Evolutionary conservation across 2,113 vertebrate species (phyloP).

Genomic region (Todiramphus saurophagus): DNA sequence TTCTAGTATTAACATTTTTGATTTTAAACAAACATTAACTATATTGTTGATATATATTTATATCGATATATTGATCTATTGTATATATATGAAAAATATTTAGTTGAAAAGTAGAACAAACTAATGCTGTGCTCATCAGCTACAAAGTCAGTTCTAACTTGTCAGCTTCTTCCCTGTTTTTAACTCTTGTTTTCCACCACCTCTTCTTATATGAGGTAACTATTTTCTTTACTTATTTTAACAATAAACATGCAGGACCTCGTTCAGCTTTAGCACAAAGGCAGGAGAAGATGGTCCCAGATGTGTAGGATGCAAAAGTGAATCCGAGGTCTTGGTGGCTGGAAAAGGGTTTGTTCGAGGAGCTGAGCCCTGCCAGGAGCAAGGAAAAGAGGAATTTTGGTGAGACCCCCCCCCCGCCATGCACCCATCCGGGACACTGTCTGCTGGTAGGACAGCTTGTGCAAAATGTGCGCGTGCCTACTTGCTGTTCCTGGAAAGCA

Average conservation of each 20-base stretch:
- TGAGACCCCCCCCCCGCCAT: fast-evolving
- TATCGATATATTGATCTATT: not conserved
- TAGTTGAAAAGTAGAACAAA: not conserved
- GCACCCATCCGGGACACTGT: fast-evolving
- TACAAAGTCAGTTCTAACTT: not conserved
- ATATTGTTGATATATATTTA: not conserved
- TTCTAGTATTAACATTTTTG: not conserved
- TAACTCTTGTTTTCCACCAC: not conserved
- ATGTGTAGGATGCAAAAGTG: not conserved
- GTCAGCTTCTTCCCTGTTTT: not conserved
- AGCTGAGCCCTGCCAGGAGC: not conserved
- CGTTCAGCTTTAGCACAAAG: not conserved
- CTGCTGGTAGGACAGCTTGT: not conserved
- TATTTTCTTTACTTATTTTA: not conserved
- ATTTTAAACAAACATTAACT: not conserved
- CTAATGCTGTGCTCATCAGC: not conserved
- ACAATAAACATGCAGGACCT: not conserved
- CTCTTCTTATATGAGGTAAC: not conserved
- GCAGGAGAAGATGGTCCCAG: not conserved
- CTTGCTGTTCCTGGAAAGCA: not conserved
- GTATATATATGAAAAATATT: not conserved
- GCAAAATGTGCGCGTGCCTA: not conserved
- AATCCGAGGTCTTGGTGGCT: fast-evolving
- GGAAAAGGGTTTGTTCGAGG: not conserved
- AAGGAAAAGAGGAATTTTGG: not conserved